phyloP scores from a whole-genome alignment of 2,113 vertebrate genomes.

The Electrona antarctica region DNA sequence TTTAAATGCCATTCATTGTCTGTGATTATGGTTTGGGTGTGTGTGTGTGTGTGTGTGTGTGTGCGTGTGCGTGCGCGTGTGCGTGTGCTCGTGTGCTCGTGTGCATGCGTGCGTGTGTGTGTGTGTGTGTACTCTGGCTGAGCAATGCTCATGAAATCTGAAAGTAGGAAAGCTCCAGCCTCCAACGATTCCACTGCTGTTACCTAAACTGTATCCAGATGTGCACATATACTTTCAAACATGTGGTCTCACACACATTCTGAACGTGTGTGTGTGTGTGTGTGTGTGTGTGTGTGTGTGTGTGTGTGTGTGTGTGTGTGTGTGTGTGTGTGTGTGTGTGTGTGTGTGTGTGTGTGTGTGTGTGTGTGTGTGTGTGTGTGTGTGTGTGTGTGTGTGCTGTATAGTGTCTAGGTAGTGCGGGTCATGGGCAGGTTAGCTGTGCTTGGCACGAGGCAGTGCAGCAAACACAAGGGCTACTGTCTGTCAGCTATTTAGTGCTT shows the following conservation, averaged over 20 bases:
- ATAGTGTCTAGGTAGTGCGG: conserved; percentile 52
- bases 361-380: conserved; percentile 4
- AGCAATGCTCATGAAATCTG: conserved; percentile 9
- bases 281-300: conserved; percentile 13
- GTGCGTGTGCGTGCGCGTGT: not conserved
- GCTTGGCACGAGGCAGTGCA: conserved; percentile 60
- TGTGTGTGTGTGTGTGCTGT: conserved; percentile 20
- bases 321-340: conserved; percentile 14
- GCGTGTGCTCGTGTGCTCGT: not conserved
- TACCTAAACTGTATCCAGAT: conserved; percentile 51
- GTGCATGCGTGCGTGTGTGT: not conserved
- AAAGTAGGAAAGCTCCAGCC: conserved; percentile 26
- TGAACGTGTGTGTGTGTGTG: not conserved
- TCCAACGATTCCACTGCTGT: conserved; percentile 36
- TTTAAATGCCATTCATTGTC: not conserved
- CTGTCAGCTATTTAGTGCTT: not conserved
- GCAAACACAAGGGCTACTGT: conserved; percentile 75
- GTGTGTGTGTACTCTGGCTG: not conserved
- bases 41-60: not conserved
- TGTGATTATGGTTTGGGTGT: not conserved
- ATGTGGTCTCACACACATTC: too few species aligned
- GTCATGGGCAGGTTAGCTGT: conserved; percentile 79
- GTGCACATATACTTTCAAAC: conserved; percentile 26
- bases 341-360: conserved; percentile 3
- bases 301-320: conserved; percentile 10